Evolutionary conservation across 1,140 invertebrate species (phyloP), one percentile per base, ranked within the genome.

Genomic region (Drosophila chauvacae): DNA sequence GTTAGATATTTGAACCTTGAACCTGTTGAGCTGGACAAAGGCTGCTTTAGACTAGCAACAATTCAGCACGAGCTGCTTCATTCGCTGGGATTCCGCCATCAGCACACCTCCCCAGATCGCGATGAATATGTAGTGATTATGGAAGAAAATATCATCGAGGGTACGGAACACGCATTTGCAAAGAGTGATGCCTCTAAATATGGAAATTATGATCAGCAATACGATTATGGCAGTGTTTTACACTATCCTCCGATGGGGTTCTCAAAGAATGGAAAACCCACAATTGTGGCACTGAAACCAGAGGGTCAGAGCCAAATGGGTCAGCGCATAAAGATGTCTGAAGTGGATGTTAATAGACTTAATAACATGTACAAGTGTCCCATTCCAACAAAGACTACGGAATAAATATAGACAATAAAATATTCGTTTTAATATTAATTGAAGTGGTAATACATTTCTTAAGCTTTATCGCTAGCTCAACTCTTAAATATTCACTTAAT

Each of bases 211-310:
- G 93, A 93, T 23, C 80, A 93, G 53, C 66, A 69, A 7, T 96
- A 96, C 72, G 95, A 96, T 85, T 96, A 95, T 72, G 88, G 91
- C 3, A 95, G 95, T 73, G 91, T 96, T 16, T 95, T 96, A 94
- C 95, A 96, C 79, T 96, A 96, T 70, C 94, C 93, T 58, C 88
- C 94, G 1, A 94, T 93, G 42, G 96, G 96, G 3, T 97, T 97
- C 91, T 95, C 95, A 0, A 94, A 90, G 37, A 97, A 97, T 91
- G 95, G 95, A 3, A 86, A 94, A 76, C 94, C 94, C 9, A 97
- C 96, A 0, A 96, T 97, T 62, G 91, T 95, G 9, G 93, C 96
- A 5, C 30, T 86, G 11, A 20, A 73, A 0, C 64, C 70, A n/a
- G 73, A 81, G 23, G 57, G 61, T 7, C 57, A 71, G 18, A 18